Conservation (phyloP, 2,888 invertebrate species). For the Cantharis flavilabris region DNA sequence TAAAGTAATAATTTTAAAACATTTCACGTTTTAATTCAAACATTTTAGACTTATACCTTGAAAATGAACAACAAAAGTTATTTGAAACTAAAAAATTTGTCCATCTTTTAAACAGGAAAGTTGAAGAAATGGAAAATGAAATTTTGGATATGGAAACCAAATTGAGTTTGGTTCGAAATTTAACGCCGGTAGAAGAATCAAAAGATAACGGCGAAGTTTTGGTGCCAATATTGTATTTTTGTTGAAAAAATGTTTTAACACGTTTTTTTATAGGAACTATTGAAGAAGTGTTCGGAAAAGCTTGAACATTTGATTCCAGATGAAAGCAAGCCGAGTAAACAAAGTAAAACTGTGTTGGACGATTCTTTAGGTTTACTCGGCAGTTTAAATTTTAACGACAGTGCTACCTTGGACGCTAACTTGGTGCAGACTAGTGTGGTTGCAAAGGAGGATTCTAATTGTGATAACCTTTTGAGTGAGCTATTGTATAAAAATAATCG, state of each 20-base stretch:
- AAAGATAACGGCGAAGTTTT: slow-evolving; percentile 12
- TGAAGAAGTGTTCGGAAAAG: slow-evolving; percentile 25
- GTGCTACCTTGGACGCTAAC: not conserved
- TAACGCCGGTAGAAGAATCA: slow-evolving; percentile 27
- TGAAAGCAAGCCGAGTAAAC: not conserved
- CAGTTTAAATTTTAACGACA: not conserved
- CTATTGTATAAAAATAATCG: slow-evolving; percentile 9
- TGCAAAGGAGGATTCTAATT: not conserved
- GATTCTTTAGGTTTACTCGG: slow-evolving; percentile 5
- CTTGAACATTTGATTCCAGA: slow-evolving; percentile 14
- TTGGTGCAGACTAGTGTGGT: not conserved
- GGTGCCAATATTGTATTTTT: slow-evolving; percentile 6
- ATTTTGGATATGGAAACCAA: slow-evolving; percentile 18
- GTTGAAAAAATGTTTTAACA: not conserved
- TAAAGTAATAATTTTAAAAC: not conserved
- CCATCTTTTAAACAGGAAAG: slow-evolving; percentile 14
- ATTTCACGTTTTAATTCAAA: not conserved
- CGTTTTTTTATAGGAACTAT: slow-evolving; percentile 15
- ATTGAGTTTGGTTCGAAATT: slow-evolving; percentile 19
- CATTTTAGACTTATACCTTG: slow-evolving; percentile 6
- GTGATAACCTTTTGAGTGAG: not conserved
- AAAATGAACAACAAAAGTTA: slow-evolving; percentile 10
- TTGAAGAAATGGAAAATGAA: slow-evolving; percentile 10
- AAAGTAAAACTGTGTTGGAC: not conserved
- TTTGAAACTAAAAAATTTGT: slow-evolving; percentile 10